Evolutionary conservation across 2,888 invertebrate species (phyloP), one percentile per base, ranked within the genome.

Genomic region (Eurytoma adleriae): DNA sequence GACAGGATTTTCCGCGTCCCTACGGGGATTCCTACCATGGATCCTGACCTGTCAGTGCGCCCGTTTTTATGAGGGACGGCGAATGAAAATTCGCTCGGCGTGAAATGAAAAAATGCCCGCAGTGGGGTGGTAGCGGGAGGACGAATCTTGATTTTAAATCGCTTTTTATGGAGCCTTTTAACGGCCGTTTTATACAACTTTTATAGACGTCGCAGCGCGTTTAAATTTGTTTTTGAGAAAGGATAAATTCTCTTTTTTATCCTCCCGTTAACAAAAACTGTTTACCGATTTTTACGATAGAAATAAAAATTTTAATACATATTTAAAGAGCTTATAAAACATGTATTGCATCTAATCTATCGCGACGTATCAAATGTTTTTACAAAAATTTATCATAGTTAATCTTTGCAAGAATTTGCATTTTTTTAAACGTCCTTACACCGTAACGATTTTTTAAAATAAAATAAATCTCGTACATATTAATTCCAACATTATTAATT

Each of bases 121-220:
- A 16, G 50, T 27, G 2, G 10, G 54, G 24, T 18, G 40, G 4
- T 24, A 2, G 61, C 20, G 61, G 14, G n/a, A 3, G 40, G 18
- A 4, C 20, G n/a, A 61, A 72, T 61, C 78, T 72, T 78, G 73
- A 74, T 74, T 79, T 79, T 69, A 79, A 74, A 79, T 79, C 74
- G 69, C 72, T 50, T 78, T 78, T 78, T 78, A 78, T 61, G 61
- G 54, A 48, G 20, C 68, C 59, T 68, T 78, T 73, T 78, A 78
- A 78, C 73, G 62, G 56, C 62, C 54, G 50, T 73, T 73, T 78
- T 68, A 73, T 71, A 27, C 18, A 71, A 57, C 27, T 71, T 71
- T 71, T 61, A 72, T 59, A 50, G 56, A 50, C 62, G 69, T 30
- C 13, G 10, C 67, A 57, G 18, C 48, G 16, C 20, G 30, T 61